These are phyloP conservation scores for Hypomecis atomaria DNA, from an alignment of 2,888 invertebrate species.

Conservation along the genomic window DNA sequence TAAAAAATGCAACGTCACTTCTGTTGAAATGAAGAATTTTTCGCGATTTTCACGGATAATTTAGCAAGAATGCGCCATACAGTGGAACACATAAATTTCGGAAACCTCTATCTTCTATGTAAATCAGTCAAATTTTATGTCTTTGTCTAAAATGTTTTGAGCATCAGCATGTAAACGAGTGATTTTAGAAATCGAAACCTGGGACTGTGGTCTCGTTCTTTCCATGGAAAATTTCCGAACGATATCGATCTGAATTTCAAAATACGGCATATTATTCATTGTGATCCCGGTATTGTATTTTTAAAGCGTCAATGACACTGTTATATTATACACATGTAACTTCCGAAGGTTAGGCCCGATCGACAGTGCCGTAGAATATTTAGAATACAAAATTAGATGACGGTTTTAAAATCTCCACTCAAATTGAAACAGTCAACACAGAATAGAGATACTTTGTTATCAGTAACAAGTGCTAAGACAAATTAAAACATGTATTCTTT, in stretches of 20 bases:
- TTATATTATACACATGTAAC: slow-evolving; percentile 33
- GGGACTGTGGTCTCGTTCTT: slow-evolving; percentile 52
- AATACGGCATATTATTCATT: slow-evolving; percentile 59
- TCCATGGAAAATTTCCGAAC: slow-evolving; percentile 59
- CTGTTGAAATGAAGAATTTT: slow-evolving; percentile 41
- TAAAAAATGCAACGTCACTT: slow-evolving; percentile 41
- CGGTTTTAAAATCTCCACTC: slow-evolving; percentile 7
- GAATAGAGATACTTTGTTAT: background rate
- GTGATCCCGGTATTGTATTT: slow-evolving; percentile 44
- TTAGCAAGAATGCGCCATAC: slow-evolving; percentile 60
- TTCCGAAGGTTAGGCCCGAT: slow-evolving; percentile 30
- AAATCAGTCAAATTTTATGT: slow-evolving; percentile 62
- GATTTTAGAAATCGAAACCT: slow-evolving; percentile 30
- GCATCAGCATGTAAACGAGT: slow-evolving; percentile 42
- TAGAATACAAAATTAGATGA: slow-evolving; percentile 18
- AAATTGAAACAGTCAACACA: slow-evolving; percentile 1
- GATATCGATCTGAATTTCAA: slow-evolving; percentile 59
- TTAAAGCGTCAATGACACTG: slow-evolving; percentile 44
- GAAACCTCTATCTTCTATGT: slow-evolving; percentile 55
- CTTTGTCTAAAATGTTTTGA: slow-evolving; percentile 49
- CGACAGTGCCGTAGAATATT: slow-evolving; percentile 17
- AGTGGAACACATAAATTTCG: slow-evolving; percentile 58
- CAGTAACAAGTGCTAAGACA: too few species aligned
- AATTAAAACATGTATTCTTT: too few species aligned
- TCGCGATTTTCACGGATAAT: slow-evolving; percentile 61